Conservation (phyloP, 1,140 invertebrate species). For the Psilanteris sp. region DNA sequence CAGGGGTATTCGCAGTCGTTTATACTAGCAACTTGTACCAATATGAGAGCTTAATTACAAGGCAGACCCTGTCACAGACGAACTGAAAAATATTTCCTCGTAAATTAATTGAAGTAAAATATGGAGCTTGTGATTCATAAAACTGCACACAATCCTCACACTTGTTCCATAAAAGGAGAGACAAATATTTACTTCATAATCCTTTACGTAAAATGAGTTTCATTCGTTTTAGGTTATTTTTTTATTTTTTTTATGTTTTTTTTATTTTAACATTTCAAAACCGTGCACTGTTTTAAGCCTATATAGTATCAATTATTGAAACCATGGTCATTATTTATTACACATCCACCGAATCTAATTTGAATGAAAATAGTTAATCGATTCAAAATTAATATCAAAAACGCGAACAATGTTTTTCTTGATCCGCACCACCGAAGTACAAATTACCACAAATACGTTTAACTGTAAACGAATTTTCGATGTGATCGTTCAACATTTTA, state of each 20-base stretch:
- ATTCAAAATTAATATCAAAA: constrained; percentile 37
- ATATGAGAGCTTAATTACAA: constrained; percentile 60
- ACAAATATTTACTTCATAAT: constrained; percentile 1
- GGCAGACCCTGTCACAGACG: constrained; percentile 29
- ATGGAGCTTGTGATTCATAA: constrained; percentile 19
- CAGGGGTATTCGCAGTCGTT: constrained; percentile 71
- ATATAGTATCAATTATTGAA: too few relatives aligned
- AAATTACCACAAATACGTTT: constrained; percentile 39
- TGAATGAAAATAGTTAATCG: constrained; percentile 14
- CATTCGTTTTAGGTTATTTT: background rate
- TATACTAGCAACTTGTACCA: constrained; percentile 66
- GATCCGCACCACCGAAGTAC: constrained; percentile 16
- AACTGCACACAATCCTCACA: constrained; percentile 2
- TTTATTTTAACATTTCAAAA: too few relatives aligned
- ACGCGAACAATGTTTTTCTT: constrained; percentile 34
- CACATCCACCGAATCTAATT: background rate
- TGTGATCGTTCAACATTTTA: constrained; percentile 45
- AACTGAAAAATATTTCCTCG: constrained; percentile 49
- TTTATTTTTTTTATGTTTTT: too few relatives aligned
- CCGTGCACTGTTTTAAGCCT: background rate
- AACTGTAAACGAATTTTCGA: constrained; percentile 40
- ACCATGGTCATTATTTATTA: background rate
- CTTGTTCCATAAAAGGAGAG: constrained; percentile 6
- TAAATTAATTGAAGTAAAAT: constrained; percentile 39
- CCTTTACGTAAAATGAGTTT: background rate